These are phyloP conservation scores for Pocillopora verrucosa DNA, from an alignment of 64 coral and sea anemone genomes.

Conservation along the genomic window DNA sequence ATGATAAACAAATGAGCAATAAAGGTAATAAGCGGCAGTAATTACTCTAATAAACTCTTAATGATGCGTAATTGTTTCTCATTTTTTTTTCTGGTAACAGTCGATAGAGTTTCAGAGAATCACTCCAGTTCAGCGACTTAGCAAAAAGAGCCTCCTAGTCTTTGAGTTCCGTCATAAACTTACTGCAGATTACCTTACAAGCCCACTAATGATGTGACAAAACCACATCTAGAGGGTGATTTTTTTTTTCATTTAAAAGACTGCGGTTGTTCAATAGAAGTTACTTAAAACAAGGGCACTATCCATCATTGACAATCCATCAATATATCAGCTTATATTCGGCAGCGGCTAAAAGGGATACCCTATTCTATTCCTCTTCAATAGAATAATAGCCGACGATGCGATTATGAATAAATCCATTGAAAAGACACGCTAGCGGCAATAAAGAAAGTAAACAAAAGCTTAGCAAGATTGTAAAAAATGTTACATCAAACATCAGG, in stretches of 20 bases:
- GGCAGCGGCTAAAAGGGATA: not conserved
- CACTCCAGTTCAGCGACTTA: no score
- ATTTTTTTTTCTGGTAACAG: no score
- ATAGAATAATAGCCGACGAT: not conserved
- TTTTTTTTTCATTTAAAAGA: not conserved
- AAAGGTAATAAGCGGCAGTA: no score
- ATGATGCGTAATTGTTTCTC: no score
- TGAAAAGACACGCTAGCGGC: not conserved
- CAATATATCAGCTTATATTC: slow-evolving; percentile 18
- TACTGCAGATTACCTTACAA: not conserved
- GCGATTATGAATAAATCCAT: not conserved
- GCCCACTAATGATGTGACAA: not conserved
- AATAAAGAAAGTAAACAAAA: slow-evolving; percentile 9
- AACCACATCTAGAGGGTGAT: not conserved
- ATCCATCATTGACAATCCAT: not conserved
- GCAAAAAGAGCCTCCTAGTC: no score
- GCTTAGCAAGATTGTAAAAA: not conserved
- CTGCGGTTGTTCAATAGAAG: not conserved
- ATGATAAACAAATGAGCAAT: no score
- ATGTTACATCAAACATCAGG: not conserved
- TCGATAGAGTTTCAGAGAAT: no score
- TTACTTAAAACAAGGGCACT: not conserved
- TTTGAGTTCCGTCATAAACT: not conserved
- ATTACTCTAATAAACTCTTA: no score
- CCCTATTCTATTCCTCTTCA: not conserved